A percentile compares a stretch with the other conserved stretches of the same genome.
These are phyloP conservation scores for Heliconius hewitsoni DNA, from an alignment of 1,140 invertebrate species.

Conservation along the genomic window DNA sequence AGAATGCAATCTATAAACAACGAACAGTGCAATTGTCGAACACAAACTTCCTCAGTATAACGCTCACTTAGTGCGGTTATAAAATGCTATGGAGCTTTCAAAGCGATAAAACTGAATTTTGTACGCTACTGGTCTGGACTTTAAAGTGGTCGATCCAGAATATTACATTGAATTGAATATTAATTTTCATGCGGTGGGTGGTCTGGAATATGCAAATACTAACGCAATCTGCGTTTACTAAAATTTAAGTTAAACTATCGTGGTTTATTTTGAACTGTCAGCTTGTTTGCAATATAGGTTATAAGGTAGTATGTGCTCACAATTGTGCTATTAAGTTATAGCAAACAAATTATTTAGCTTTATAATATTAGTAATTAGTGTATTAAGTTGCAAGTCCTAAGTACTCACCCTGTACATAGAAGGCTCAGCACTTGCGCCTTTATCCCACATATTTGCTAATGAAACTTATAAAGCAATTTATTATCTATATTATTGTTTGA, in stretches of 20 bases:
- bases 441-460: too few relatives aligned
- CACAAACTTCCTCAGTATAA: not conserved
- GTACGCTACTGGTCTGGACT: not conserved
- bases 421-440: too few relatives aligned
- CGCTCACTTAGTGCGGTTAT: conserved; percentile 14
- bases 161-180: conserved; percentile 14
- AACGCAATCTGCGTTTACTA: not conserved
- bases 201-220: not conserved
- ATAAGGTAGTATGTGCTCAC: too few relatives aligned
- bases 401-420: too few relatives aligned
- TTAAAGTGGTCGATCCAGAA: conserved; percentile 12
- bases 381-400: too few relatives aligned
- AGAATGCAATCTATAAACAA: not conserved
- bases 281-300: not conserved
- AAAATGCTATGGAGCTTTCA: conserved; percentile 19
- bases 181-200: conserved; percentile 6
- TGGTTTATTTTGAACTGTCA: not conserved
- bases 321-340: not conserved
- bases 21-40: not conserved
- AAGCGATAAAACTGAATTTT: conserved; percentile 13
- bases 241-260: not conserved
- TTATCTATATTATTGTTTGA: too few relatives aligned
- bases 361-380: not conserved
- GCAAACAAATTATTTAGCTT: not conserved
- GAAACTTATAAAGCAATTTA: too few relatives aligned